These are phyloP conservation scores for Muricea muricata DNA, from an alignment of 92 coral and sea anemone genomes.

Conservation along the genomic window DNA sequence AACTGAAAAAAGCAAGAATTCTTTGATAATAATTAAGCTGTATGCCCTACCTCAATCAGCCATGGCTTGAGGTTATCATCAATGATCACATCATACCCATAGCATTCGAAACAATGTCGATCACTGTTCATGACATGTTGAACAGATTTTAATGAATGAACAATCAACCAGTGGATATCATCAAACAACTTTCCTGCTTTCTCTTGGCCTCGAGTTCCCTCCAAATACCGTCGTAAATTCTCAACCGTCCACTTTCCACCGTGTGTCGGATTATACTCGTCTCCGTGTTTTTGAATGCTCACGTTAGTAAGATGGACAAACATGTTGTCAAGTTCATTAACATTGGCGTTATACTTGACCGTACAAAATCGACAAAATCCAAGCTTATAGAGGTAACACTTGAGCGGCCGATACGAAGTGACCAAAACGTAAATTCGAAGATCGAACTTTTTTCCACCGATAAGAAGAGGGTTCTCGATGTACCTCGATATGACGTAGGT, in stretches of 20 bases:
- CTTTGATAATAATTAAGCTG: background rate
- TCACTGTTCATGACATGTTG: slow-evolving; percentile 97
- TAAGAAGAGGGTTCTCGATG: slow-evolving; percentile 94
- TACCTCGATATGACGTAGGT: slow-evolving; percentile 95
- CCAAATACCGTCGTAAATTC: slow-evolving; percentile 85
- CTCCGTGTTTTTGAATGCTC: slow-evolving; percentile 98
- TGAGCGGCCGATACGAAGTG: slow-evolving; percentile 92
- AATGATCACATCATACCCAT: slow-evolving; percentile 97
- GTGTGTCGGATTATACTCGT: slow-evolving; percentile 93
- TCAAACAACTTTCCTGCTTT: slow-evolving; percentile 95
- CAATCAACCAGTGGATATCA: slow-evolving; percentile 96
- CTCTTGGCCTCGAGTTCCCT: slow-evolving; percentile 98
- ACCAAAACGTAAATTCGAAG: slow-evolving; percentile 92
- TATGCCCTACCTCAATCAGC: slow-evolving; percentile 84
- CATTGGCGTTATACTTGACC: slow-evolving; percentile 98
- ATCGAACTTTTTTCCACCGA: slow-evolving; percentile 99
- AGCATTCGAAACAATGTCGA: slow-evolving; percentile 97
- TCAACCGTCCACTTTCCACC: slow-evolving; percentile 99
- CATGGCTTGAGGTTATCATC: slow-evolving; percentile 99
- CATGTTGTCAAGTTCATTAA: slow-evolving; percentile 95
- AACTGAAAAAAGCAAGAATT: background rate
- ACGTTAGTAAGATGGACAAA: slow-evolving; percentile 97
- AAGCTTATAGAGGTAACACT: slow-evolving; percentile 89
- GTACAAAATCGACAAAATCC: slow-evolving; percentile 98
- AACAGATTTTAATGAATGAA: slow-evolving; percentile 94